Conservation (phyloP, 2,888 invertebrate genomes). For the Tiliacea citrago region DNA sequence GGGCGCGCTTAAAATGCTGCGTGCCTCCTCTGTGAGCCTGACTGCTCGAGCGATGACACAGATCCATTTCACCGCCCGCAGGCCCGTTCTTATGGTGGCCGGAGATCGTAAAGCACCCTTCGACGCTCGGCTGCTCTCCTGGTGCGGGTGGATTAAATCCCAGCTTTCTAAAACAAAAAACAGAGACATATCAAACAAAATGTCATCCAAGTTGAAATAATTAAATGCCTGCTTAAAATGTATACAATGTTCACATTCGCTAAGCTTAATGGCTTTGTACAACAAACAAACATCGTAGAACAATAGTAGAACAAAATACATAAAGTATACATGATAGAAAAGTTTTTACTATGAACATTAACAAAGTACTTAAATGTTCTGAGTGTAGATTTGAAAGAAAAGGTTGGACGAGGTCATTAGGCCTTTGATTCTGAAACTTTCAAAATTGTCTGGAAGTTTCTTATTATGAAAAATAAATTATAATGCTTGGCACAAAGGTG, state of each 20-base stretch:
- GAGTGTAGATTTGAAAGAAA: slow-evolving; percentile 50
- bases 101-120: no score
- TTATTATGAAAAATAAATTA: slow-evolving; percentile 8
- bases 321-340: slow-evolving; percentile 42
- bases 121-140: no score
- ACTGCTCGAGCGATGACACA: no score
- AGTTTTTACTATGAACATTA: slow-evolving; percentile 59
- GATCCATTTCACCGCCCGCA: no score
- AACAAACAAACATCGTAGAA: slow-evolving; percentile 60
- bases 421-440: slow-evolving; percentile 37
- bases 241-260: slow-evolving; percentile 50
- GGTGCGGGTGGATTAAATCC: no score
- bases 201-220: slow-evolving; percentile 39
- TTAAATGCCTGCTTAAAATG: slow-evolving; percentile 45
- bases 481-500: not conserved
- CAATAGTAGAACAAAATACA: slow-evolving; percentile 50
- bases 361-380: slow-evolving; percentile 55
- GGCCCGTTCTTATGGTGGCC: no score
- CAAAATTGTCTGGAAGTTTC: slow-evolving; percentile 15
- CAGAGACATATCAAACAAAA: slow-evolving; percentile 16
- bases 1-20: no score
- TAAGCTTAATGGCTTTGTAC: slow-evolving; percentile 47
- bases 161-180: not conserved
- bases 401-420: slow-evolving; percentile 31
- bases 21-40: no score